These are phyloP conservation scores for Cyanocitta stelleri DNA, from an alignment of 2,113 vertebrate genomes.

Conservation along the genomic window DNA sequence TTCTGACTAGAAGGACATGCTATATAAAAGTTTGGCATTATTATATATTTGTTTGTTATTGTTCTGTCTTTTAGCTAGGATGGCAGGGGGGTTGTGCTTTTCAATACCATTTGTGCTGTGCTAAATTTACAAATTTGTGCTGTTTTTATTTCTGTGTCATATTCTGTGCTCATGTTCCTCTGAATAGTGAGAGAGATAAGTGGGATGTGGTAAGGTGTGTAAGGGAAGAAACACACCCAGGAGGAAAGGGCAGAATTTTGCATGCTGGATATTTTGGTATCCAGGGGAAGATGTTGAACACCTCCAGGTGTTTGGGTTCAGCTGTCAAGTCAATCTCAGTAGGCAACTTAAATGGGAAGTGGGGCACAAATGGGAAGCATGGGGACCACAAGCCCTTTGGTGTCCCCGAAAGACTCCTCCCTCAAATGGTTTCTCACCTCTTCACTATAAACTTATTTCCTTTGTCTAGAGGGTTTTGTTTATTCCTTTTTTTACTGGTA, in stretches of 20 bases:
- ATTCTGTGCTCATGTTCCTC: background rate
- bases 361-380: background rate
- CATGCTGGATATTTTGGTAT: background rate
- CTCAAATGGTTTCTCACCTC: background rate
- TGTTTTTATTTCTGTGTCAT: background rate
- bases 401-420: background rate
- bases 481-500: background rate
- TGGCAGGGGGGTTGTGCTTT: background rate
- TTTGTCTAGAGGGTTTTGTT: background rate
- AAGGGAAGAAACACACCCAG: background rate
- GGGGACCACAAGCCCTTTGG: background rate
- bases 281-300: background rate
- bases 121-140: background rate
- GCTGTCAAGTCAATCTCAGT: background rate
- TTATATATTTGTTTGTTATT: background rate
- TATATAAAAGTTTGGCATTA: background rate
- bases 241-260: background rate
- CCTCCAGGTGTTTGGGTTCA: background rate
- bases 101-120: background rate
- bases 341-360: background rate
- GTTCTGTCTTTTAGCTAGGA: background rate
- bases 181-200: background rate
- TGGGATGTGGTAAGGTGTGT: background rate
- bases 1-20: background rate
- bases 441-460: background rate